Base-by-base conservation (phyloP, 2,888 invertebrate species). In the Gastracanthus pulcherrimus region DNA sequence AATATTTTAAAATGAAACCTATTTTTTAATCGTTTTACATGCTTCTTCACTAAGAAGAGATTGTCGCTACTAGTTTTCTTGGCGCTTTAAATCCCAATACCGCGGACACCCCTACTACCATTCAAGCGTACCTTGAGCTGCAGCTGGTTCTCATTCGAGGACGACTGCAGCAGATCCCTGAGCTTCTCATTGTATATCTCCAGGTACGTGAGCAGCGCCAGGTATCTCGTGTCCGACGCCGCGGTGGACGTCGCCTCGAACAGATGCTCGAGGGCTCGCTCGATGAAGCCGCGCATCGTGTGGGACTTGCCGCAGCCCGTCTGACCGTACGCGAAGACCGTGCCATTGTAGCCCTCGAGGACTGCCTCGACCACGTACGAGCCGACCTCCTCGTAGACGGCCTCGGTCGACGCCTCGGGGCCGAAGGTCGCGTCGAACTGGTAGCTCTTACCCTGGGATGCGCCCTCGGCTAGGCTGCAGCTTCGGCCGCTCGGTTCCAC, bases 301-400 rank as follows among this genome's bases (percentile, higher is more conserved):
- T 96, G 97, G 0, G 97, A 97, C 90, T 98, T 98, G 0, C 98
- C 98, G 89, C 97, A 97, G 0, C 98, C 97, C 0, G 97, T 98
- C 92, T 98, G 98, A 0, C 98, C 98, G 89, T 98, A 98, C 0
- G 98, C 98, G 91, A 98, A 98, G 74, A 98, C 97, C 0, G 98
- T 98, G 23, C 97, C 96, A 92, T 98, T 98, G 93, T 98, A 98
- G 0, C 98, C 98, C 89, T 98, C 97, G 76, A 97, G 93, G 0
- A 97, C 97, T 82, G 97, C 97, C 94, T 95, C 91, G 19, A 91
- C 91, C 29, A 91, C 86, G n/a, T 91, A 90, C 1, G 91, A 91
- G 3, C 91, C 91, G 82, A 97, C 97, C 88, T 98, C 97, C 89
- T 96, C 96, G 93, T 98, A 98, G 48, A 98, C 95, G 60, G 94